A percentile compares a stretch with the other conserved stretches of the same genome.
These are phyloP conservation scores for Drosophila birchii DNA, from an alignment of 2,888 invertebrate genomes.

Conservation along the genomic window DNA sequence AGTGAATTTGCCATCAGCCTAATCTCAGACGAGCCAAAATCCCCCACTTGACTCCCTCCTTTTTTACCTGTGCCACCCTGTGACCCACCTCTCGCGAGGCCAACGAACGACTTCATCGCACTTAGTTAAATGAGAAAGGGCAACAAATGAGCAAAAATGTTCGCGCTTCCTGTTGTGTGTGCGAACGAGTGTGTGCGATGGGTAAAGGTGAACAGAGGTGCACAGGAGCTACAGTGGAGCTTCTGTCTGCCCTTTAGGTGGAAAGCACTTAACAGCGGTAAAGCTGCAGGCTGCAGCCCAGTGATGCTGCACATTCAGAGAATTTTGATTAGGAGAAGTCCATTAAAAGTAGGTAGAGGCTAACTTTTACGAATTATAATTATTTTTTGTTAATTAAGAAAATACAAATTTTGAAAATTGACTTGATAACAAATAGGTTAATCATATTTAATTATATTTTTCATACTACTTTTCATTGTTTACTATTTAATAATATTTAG, in stretches of 20 bases:
- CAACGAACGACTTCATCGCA: conserved; percentile 76
- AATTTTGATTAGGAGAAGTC: too few relatives aligned
- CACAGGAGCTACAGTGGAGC: conserved; percentile 14
- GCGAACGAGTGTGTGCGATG: conserved; percentile 40
- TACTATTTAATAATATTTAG: background rate
- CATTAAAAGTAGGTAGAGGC: background rate
- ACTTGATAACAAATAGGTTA: background rate
- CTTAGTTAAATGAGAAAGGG: conserved; percentile 80
- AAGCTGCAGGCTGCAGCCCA: conserved; percentile 14
- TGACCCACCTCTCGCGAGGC: conserved; percentile 41
- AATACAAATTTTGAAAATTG: background rate
- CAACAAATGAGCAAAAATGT: conserved; percentile 75
- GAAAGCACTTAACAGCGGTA: conserved; percentile 65
- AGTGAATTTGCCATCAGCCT: conserved; percentile 67
- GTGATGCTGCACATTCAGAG: background rate
- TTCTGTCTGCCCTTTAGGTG: conserved; percentile 68
- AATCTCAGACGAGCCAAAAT: conserved; percentile 55
- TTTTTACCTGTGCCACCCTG: conserved; percentile 3
- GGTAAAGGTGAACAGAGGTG: background rate
- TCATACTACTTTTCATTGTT: background rate
- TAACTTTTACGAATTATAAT: background rate
- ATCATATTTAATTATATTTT: too few relatives aligned
- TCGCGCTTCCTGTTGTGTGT: conserved; percentile 54
- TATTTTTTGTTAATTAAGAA: background rate
- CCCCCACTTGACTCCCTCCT: background rate